Evolutionary conservation across 1,140 invertebrate species (phyloP).

Genomic region (Drosophila nigromelanica): DNA sequence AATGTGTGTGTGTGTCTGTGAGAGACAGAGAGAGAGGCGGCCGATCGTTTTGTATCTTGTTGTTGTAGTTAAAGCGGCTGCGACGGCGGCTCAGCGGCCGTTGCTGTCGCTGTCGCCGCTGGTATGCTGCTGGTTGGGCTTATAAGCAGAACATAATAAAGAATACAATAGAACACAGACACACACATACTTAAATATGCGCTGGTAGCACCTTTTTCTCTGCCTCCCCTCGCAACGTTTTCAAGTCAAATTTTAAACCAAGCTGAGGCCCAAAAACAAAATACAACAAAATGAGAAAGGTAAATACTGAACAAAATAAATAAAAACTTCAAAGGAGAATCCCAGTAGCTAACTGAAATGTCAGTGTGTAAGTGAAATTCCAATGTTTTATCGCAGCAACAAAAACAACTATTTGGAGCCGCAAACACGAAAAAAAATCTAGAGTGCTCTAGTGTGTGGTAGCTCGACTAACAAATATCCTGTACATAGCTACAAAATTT

Average conservation of each 20-base stretch:
- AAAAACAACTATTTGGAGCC: conserved; percentile 37
- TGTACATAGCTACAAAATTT: too few species aligned
- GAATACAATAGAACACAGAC: conserved; percentile 39
- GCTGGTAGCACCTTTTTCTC: conserved; percentile 26
- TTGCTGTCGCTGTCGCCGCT: conserved; percentile 21
- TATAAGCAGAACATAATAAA: conserved; percentile 40
- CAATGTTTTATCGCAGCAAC: conserved; percentile 69
- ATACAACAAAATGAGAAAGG: conserved; percentile 48
- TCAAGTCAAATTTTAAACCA: conserved; percentile 32
- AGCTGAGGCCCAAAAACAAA: conserved; percentile 27
- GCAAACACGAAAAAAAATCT: conserved; percentile 29
- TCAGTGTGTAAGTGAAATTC: conserved; percentile 67
- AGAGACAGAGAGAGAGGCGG: conserved; percentile 34
- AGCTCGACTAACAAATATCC: too few species aligned
- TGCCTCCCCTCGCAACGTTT: conserved; percentile 3
- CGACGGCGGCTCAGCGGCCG: conserved; percentile 44
- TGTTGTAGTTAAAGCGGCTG: conserved; percentile 23
- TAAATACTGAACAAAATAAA: conserved; percentile 72
- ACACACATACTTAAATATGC: conserved; percentile 11
- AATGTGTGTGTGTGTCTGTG: conserved; percentile 3
- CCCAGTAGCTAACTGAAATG: conserved; percentile 74
- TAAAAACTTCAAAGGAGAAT: conserved; percentile 77
- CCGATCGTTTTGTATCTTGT: conserved; percentile 52
- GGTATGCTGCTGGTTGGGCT: conserved; percentile 39
- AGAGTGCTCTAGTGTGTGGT: too few species aligned